These are phyloP conservation scores for Drosophila longiperda DNA, from an alignment of 2,888 invertebrate genomes.

Conservation along the genomic window DNA sequence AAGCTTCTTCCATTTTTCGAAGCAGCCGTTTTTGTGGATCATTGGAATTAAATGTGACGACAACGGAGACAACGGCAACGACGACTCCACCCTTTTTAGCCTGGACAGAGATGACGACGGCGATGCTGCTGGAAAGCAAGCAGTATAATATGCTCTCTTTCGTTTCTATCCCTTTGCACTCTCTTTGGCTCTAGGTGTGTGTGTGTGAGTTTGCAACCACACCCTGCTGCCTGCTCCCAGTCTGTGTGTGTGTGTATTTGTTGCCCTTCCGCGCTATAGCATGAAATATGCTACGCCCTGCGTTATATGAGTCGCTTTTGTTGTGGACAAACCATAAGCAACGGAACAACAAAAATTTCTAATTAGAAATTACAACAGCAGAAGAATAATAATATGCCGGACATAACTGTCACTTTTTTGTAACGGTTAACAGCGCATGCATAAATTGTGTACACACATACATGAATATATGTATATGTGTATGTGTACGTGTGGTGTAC, in stretches of 20 bases:
- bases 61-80: conserved; percentile 32
- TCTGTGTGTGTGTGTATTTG: conserved; percentile 4
- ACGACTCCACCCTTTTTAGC: conserved; percentile 76
- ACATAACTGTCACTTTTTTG: conserved; percentile 73
- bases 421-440: conserved; percentile 60
- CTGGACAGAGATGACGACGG: conserved; percentile 46
- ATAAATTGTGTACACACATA: conserved; percentile 5
- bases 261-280: conserved; percentile 63
- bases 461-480: conserved; percentile 2
- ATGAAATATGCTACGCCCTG: conserved; percentile 69
- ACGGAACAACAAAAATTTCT: conserved; percentile 46
- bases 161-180: conserved; percentile 25
- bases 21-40: conserved; percentile 75
- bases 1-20: conserved; percentile 46
- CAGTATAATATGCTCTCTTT: conserved; percentile 55
- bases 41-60: conserved; percentile 72
- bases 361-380: conserved; percentile 69
- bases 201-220: conserved; percentile 61
- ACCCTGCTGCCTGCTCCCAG: conserved; percentile 59
- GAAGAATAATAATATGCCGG: conserved; percentile 47
- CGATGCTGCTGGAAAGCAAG: conserved; percentile 61
- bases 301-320: conserved; percentile 49
- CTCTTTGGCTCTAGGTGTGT: conserved; percentile 23
- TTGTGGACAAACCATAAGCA: conserved; percentile 54
- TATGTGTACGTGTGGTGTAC: conserved; percentile 41